Evolutionary conservation across 2,888 invertebrate species (phyloP), one percentile per base, ranked within the genome.

Genomic region (Urechis unicinctus): DNA sequence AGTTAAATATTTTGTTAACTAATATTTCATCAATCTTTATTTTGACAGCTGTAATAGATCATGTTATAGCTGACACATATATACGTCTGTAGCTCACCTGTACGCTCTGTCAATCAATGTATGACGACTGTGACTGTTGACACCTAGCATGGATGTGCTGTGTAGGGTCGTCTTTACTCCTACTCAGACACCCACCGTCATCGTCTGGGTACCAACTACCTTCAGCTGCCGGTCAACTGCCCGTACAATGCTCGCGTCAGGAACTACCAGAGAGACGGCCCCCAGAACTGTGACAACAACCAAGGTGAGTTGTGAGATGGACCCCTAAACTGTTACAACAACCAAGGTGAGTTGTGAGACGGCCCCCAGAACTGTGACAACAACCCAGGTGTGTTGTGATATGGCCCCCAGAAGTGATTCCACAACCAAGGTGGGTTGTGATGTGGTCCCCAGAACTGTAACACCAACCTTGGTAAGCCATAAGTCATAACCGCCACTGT

Each of bases 171-270:
- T 50, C 61, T 81, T 56, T 81, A 78, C 67, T 78, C 80, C 4
- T 81, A 97, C 78, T 85, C 86, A 0, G 96, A 97, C 79, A 92
- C 97, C 0, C 96, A 96, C 70, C 84, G 89, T 61, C 87, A 93
- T 78, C 85, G 92, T 51, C 81, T 98, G 66, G 97, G 97, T 4
- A 83, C 91, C 1, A 97, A 98, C 81, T 78, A 77, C 62, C 82
- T 89, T 62, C 94, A 95, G 78, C 83, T 98, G 45, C 91, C 95
- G 0, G 93, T 97, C 24, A 98, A 97, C 80, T 94, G 95, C 75
- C 95, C 97, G 0, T 94, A 85, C 81, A 70, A 78, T 44, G 61
- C 79, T 6, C 69, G 73, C 26, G 70, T 77, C 22, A 67, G 69
- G 55, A 91, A 93, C 77, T 94, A 90, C 73, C 92, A 94, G 79